These are phyloP conservation scores for Acronicta psi DNA, from an alignment of 2,888 invertebrate genomes.

Conservation along the genomic window DNA sequence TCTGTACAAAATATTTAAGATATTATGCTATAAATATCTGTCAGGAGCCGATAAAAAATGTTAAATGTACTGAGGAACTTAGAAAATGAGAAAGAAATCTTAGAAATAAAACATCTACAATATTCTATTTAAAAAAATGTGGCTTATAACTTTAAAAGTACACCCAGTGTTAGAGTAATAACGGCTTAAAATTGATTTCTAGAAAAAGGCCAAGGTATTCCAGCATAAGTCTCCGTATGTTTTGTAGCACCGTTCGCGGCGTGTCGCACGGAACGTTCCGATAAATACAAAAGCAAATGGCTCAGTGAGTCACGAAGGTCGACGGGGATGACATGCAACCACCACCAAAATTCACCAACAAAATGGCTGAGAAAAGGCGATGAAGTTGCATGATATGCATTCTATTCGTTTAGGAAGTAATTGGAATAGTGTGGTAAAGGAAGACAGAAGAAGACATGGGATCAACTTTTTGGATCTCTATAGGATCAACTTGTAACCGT, in stretches of 20 bases:
- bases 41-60: too few species aligned
- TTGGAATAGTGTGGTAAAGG: neutral
- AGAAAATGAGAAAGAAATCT: too few species aligned
- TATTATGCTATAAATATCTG: too few species aligned
- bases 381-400: slow-evolving; percentile 36
- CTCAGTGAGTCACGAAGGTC: slow-evolving; percentile 83
- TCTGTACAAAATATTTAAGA: too few species aligned
- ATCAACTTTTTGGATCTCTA: too few species aligned
- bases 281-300: slow-evolving; percentile 78
- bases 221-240: slow-evolving; percentile 53
- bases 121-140: too few species aligned
- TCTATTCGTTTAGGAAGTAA: neutral
- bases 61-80: too few species aligned
- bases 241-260: slow-evolving; percentile 64
- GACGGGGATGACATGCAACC: slow-evolving; percentile 77
- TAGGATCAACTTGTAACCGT: too few species aligned
- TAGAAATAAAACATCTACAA: too few species aligned
- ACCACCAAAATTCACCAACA: slow-evolving; percentile 45
- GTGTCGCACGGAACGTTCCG: slow-evolving; percentile 83
- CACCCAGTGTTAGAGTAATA: too few species aligned
- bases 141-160: too few species aligned
- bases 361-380: slow-evolving; percentile 29
- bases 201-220: neutral
- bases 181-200: neutral
- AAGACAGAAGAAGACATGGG: too few species aligned